Percentiles rank a stretch among this genome's conserved stretches.
phyloP scores from a whole-genome alignment of 1,140 invertebrate genomes.

The Megalonaias nervosa region DNA sequence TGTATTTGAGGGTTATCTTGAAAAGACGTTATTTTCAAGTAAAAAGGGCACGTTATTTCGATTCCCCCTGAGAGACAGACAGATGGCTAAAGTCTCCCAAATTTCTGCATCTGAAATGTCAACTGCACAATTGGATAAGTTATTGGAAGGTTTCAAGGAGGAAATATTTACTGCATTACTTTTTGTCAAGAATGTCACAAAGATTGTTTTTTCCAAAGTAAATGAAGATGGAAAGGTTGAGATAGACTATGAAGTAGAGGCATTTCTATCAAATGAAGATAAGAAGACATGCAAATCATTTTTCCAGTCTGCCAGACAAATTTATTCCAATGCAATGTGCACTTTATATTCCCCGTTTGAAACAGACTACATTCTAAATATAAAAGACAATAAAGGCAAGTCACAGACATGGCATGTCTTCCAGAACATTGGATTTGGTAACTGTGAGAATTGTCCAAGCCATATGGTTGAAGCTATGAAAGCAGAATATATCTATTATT shows the following conservation, averaged over 20 bases:
- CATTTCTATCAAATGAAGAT: slow-evolving; percentile 19
- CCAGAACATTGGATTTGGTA: slow-evolving; percentile 48
- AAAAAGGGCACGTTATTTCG: slow-evolving; percentile 43
- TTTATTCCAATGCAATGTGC: background rate
- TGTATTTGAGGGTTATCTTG: slow-evolving; percentile 45
- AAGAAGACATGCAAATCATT: slow-evolving; percentile 20
- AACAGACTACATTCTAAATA: slow-evolving; percentile 6
- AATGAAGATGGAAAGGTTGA: slow-evolving; percentile 31
- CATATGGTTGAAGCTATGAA: slow-evolving; percentile 33
- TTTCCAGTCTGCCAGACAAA: slow-evolving; percentile 15
- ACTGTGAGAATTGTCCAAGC: slow-evolving; percentile 13
- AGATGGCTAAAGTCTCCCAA: slow-evolving; percentile 41
- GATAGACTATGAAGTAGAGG: slow-evolving; percentile 35
- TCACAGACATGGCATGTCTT: slow-evolving; percentile 28
- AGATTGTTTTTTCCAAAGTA: slow-evolving; percentile 13
- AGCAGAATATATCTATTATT: slow-evolving; percentile 37
- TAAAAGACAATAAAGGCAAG: slow-evolving; percentile 33
- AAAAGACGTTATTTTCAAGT: background rate
- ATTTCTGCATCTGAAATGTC: slow-evolving; percentile 32
- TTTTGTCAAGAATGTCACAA: slow-evolving; percentile 50
- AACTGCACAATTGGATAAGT: slow-evolving; percentile 10
- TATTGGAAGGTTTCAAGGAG: slow-evolving; percentile 48
- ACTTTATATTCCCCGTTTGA: background rate
- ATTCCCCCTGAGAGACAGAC: slow-evolving; percentile 43
- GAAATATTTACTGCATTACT: slow-evolving; percentile 48